A percentile compares a stretch with the other conserved stretches of the same genome.
phyloP scores from a whole-genome alignment of 2,888 invertebrate genomes.

The Stenodema calcarata region DNA sequence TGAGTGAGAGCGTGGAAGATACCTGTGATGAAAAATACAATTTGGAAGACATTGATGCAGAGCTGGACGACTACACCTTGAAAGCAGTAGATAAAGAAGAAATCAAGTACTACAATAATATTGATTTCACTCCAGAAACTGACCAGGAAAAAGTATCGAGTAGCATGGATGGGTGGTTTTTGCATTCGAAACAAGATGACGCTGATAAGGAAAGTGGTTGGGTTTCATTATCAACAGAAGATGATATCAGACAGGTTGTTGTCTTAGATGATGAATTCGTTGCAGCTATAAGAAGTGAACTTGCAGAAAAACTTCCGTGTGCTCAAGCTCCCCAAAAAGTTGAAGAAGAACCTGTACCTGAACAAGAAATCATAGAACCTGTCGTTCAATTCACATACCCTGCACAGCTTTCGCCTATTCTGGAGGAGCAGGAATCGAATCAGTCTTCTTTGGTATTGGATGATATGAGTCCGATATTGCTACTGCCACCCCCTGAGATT shows the following conservation, averaged over 20 bases:
- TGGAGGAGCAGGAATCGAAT: constrained; percentile 66
- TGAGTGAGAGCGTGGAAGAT: constrained; percentile 59
- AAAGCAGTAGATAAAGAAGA: constrained; percentile 51
- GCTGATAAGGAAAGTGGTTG: constrained; percentile 62
- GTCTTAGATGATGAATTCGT: constrained; percentile 75
- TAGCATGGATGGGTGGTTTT: constrained; percentile 56
- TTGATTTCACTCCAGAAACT: constrained; percentile 39
- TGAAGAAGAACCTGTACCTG: constrained; percentile 56
- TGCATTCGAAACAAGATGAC: constrained; percentile 54
- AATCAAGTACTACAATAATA: constrained; percentile 48
- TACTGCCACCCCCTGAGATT: constrained; percentile 54
- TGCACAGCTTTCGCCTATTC: constrained; percentile 68
- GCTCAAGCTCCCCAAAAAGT: constrained; percentile 61
- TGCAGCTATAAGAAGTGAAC: constrained; percentile 73
- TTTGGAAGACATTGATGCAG: constrained; percentile 59
- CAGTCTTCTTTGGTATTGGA: constrained; percentile 56
- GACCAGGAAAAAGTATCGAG: constrained; percentile 19
- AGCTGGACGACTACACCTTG: constrained; percentile 57
- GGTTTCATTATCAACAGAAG: constrained; percentile 61
- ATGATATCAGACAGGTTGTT: constrained; percentile 63
- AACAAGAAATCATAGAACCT: constrained; percentile 54
- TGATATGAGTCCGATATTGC: constrained; percentile 56
- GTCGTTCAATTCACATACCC: constrained; percentile 65
- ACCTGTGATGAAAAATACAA: constrained; percentile 59
- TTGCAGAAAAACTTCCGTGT: constrained; percentile 71